Evolutionary conservation across 2,113 vertebrate genomes (phyloP), one percentile per base, ranked within the genome.

Genomic region (Melanerpes formicivorus): DNA sequence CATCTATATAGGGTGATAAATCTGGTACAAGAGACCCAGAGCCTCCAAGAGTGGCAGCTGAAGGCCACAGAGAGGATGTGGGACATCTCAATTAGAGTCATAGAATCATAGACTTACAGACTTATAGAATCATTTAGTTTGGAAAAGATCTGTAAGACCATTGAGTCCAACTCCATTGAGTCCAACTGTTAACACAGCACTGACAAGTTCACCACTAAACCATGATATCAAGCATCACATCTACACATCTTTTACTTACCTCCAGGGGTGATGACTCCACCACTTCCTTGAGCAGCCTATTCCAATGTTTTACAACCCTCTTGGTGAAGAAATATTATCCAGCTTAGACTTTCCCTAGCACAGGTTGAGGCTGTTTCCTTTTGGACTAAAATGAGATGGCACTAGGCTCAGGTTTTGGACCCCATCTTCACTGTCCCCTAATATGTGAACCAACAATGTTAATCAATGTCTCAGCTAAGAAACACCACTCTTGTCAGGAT

Each of bases 121-220:
- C 72, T 44, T 40, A 21, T 5, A n/a, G 21, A 58, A 74, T 32
- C 15, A 52, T 29, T 52, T 30, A 19, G 7, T 29, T n/a, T 66
- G 37, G 64, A 19, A 60, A 19, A 48, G 6, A 55, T 4, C 58
- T 42, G 48, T 48, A 60, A 48, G 27, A n/a, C 46, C 30, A 58
- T 10, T 0, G 0, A 26, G 30, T 75, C 63, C 30, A 3, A 0
- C 16, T 52, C 46, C 30, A 58, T 10, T 0, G 0, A 26, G 30
- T 75, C 63, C 30, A 3, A 0, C 16, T 52, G 18, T 15, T 46
- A 48, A 40, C 37, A 10, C 32, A 60, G 22, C 69, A 65, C 34
- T 80, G 27, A 23, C 37, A 65, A 58, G 16, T 16, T 50, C 42
- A 42, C 50, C 44, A 27, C 52, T 48, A 23, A 80, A 30, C 29